Evolutionary conservation across 2,888 invertebrate genomes (phyloP).

Genomic region (Cheilosia urbana): DNA sequence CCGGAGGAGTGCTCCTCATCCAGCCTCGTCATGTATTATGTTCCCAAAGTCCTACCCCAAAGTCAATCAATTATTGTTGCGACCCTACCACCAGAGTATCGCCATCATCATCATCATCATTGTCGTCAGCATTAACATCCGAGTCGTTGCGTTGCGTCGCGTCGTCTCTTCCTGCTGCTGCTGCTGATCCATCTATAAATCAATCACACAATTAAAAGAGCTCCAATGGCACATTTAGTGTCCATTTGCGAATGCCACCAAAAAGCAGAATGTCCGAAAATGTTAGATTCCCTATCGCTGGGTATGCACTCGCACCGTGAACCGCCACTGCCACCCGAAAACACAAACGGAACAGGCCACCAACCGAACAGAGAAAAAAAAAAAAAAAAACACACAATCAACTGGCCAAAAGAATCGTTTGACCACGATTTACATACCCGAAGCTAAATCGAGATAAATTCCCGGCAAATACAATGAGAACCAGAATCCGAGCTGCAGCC

Average conservation of each 20-base stretch:
- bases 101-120: conserved; percentile 25
- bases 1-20: conserved; percentile 66
- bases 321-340: conserved; percentile 44
- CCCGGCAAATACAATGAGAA: conserved; percentile 62
- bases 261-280: conserved; percentile 72
- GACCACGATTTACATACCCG: conserved; percentile 75
- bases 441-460: conserved; percentile 72
- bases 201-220: conserved; percentile 81
- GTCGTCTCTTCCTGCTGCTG: conserved; percentile 27
- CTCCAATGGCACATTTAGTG: conserved; percentile 80
- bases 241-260: conserved; percentile 78
- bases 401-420: conserved; percentile 60
- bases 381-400: not conserved
- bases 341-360: conserved; percentile 58
- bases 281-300: conserved; percentile 69
- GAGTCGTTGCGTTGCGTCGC: conserved; percentile 1
- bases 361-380: conserved; percentile 1
- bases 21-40: conserved; percentile 58
- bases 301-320: conserved; percentile 6
- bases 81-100: conserved; percentile 1
- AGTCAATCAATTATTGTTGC: conserved; percentile 72
- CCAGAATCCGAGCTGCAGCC: conserved; percentile 26
- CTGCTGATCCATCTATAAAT: conserved; percentile 78
- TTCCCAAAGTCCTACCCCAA: conserved; percentile 74
- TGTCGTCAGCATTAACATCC: conserved; percentile 37